Evolutionary conservation across 2,797 vertebrate genomes (phyloP), one percentile per base, ranked within the genome.

Genomic region (Chelon labrosus): DNA sequence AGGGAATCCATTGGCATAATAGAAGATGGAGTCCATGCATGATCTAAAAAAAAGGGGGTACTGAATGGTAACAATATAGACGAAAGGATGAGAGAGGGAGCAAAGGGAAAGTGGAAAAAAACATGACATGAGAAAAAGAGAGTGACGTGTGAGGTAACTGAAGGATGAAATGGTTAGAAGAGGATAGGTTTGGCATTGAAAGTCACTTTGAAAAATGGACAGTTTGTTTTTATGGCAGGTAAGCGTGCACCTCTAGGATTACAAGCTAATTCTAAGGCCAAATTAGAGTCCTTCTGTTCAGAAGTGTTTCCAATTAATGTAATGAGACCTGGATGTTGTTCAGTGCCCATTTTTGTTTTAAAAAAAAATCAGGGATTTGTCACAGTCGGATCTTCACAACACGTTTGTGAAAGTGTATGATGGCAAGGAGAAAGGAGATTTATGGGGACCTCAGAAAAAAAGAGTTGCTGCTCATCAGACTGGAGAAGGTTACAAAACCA

Each of bases 1-100:
- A 0, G 71, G 60, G 72, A 73, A 86, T 80, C 72, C 27, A 61
- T 25, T 42, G 60, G 67, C 77, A 80, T 80, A 75, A 82, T 86
- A 79, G 77, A 68, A 70, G 64, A 80, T 77, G 60, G 70, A 55
- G 66, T 70, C 52, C 42, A 25, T 63, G 57, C 46, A 35, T 83
- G 77, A 83, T 73, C 75, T 72, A 41, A 41, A 41, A 41, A 41
- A 13, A 41, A 13, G 20, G 7, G 19, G 55, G 46, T 44, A 67
- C 37, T 60, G 13, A 67, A 80, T 66, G 58, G 62, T 41, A 77
- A 65, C 78, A 79, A 56, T 35, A 64, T 6, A 20, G 31, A 71
- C 3, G 9, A 49, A 17, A 19, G 7, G 47, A 72, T 53, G 52
- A 73, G 38, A 59, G 39, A 66, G 41, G 17, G 10, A 56, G 19